These are phyloP conservation scores for Anguilla pacifica DNA, from an alignment of 2,797 vertebrate species.

Conservation along the genomic window DNA sequence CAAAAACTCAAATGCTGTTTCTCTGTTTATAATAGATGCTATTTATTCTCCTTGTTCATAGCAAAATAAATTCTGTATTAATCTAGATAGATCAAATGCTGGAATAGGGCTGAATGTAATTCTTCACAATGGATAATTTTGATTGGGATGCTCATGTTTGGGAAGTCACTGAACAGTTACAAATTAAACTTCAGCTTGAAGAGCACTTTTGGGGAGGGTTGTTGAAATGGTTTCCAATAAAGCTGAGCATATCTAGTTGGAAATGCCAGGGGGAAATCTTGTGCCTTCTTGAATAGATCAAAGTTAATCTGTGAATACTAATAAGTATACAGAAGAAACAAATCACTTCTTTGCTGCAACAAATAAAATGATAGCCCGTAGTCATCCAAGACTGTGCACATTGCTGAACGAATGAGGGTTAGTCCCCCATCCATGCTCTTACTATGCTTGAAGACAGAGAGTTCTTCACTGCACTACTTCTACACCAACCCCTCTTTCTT, in stretches of 20 bases:
- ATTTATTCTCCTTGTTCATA: conserved; percentile 67
- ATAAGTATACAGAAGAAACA: neutral
- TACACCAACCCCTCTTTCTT: neutral
- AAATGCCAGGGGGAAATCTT: neutral
- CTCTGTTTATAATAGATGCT: conserved; percentile 73
- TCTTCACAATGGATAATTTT: neutral
- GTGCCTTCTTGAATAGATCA: neutral
- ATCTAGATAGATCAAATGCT: conserved; percentile 54
- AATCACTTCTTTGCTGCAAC: neutral
- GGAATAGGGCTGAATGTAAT: neutral
- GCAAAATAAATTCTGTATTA: conserved; percentile 74
- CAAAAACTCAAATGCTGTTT: conserved; percentile 68
- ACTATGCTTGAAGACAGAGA: neutral
- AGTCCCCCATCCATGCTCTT: neutral
- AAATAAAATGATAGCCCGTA: neutral
- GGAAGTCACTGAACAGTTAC: neutral
- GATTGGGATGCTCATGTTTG: neutral
- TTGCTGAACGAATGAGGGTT: neutral
- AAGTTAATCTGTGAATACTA: conserved; percentile 3
- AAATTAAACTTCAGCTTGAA: neutral
- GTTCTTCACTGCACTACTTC: neutral
- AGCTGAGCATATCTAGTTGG: neutral
- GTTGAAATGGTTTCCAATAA: neutral
- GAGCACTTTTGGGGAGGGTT: neutral
- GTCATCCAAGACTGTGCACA: neutral